Evolutionary conservation across 2,797 vertebrate species (phyloP).

Genomic region (Lemur catta): DNA sequence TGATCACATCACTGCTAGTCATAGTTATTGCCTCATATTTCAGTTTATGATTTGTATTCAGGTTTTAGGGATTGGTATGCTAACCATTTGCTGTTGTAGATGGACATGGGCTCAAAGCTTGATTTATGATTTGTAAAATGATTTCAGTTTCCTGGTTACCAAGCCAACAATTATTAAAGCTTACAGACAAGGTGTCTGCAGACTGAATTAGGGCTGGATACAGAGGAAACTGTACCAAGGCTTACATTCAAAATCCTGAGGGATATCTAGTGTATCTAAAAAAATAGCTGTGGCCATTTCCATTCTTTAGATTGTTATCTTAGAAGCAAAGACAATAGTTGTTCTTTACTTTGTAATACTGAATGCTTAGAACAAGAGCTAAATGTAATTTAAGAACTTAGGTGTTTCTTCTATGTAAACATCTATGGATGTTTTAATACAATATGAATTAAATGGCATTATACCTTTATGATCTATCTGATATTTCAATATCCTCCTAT

Average conservation of each 20-base stretch:
- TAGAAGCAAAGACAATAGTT: not conserved
- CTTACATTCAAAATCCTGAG: not conserved
- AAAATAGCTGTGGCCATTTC: not conserved
- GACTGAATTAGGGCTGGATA: not conserved
- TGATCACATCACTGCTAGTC: not conserved
- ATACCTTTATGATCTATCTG: not conserved
- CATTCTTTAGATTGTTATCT: not conserved
- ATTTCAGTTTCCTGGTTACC: conserved; percentile 25
- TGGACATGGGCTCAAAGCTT: not conserved
- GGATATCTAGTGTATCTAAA: not conserved
- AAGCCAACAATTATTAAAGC: conserved; percentile 19
- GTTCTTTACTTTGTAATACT: conserved; percentile 11
- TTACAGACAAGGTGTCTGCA: not conserved
- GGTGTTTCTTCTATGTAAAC: not conserved
- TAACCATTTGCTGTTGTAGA: not conserved
- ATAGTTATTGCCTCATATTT: not conserved
- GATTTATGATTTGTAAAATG: conserved; percentile 35
- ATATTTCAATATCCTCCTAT: not conserved
- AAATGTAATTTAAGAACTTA: not conserved
- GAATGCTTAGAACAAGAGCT: not conserved
- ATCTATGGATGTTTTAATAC: not conserved
- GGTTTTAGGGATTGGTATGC: not conserved
- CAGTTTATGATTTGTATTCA: not conserved
- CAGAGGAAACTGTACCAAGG: not conserved
- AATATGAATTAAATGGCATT: not conserved